A percentile compares a stretch with the other conserved stretches of the same genome.
phyloP scores from a whole-genome alignment of 2,888 invertebrate genomes.

The Panopea generosa region DNA sequence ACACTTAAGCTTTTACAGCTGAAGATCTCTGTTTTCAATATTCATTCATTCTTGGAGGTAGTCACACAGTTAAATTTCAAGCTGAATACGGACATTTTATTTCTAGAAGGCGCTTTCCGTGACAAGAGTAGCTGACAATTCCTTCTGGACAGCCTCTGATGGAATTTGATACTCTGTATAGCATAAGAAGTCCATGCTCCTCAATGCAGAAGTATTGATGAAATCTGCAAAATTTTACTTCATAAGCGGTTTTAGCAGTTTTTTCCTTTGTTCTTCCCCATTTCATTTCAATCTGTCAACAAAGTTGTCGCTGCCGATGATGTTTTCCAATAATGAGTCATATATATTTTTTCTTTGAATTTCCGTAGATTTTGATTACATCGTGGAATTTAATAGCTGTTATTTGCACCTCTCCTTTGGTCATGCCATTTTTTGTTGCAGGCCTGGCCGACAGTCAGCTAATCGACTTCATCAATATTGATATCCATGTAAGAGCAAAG shows the following conservation, averaged over 20 bases:
- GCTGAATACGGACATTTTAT: slow-evolving; percentile 20
- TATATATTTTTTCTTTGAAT: too few relatives aligned
- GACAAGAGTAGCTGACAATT: slow-evolving; percentile 3
- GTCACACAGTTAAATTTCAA: neutral
- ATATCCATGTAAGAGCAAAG: too few relatives aligned
- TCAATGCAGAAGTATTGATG: slow-evolving; percentile 4
- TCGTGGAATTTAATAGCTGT: neutral
- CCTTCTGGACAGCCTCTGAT: slow-evolving; percentile 12
- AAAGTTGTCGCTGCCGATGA: too few relatives aligned
- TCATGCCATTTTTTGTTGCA: slow-evolving; percentile 9
- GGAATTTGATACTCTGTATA: neutral
- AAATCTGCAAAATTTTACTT: neutral
- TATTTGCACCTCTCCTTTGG: slow-evolving; percentile 6
- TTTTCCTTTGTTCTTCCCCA: too few relatives aligned
- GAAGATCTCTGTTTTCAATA: too few relatives aligned
- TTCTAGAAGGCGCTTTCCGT: slow-evolving; percentile 1
- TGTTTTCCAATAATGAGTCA: too few relatives aligned
- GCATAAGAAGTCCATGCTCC: slow-evolving; percentile 7
- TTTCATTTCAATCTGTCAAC: too few relatives aligned
- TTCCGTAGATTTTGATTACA: neutral
- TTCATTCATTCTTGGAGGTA: too few relatives aligned
- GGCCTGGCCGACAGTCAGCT: slow-evolving; percentile 7
- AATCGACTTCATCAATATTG: neutral
- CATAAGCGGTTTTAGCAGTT: neutral
- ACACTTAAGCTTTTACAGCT: too few relatives aligned